Evolutionary conservation across 2,888 invertebrate genomes (phyloP), one percentile per base, ranked within the genome.

Genomic region (Eupeodes luniger): DNA sequence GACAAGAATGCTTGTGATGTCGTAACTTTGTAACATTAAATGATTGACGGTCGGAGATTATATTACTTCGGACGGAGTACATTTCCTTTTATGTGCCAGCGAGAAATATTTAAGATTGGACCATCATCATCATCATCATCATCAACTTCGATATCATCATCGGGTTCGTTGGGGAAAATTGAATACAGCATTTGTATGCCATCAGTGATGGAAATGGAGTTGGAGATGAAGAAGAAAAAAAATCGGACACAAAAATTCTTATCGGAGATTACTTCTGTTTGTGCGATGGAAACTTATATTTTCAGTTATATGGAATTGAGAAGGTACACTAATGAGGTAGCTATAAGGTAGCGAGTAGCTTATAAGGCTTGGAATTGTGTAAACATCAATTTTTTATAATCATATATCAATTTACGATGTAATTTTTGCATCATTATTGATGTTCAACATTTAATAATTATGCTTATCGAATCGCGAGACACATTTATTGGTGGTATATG

Each of bases 1-100:
- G 19, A 47, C 9, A 11, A 55, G n/a, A 51, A 51, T 12, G 2
- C 36, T 69, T 55, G 69, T 10, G 6, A 55, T 47, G 59, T 27
- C 27, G 27, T 57, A 47, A 72, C 40, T 55, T 55, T 67, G 55
- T 67, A 61, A 74, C 55, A 85, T 85, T 67, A 81, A 85, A 85
- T 85, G 77, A 85, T 78, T 81, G 67, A 85, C 64, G 81, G 49
- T 70, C 81, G 40, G 53, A 78, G 81, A 81, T 81, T 78, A 72
- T 85, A 81, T 81, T 81, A 81, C 77, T 78, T 61, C 47, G 67
- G 53, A 57, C 77, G 61, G 66, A 62, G 72, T 66, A 61, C 55
- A 74, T 74, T 78, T 74, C 40, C 78, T 78, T 78, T 78, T 62
- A 77, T 70, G 59, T 77, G 49, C 5, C 36, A 64, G 64, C 5